Evolutionary conservation across 2,113 vertebrate species (phyloP), one percentile per base, ranked within the genome.

Genomic region (Dendropsophus ebraccatus): DNA sequence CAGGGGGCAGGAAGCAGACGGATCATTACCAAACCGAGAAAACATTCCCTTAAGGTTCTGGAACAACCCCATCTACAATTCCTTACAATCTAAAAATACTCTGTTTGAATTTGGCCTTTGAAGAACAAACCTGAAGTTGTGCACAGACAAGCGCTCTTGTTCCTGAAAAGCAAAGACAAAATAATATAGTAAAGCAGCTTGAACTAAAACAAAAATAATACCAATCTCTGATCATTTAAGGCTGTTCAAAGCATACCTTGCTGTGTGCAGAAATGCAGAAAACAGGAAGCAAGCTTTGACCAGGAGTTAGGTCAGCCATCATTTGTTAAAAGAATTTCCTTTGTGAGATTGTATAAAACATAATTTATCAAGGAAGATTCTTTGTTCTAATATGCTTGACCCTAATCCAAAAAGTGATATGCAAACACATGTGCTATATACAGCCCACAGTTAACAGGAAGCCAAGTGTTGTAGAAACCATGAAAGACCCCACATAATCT

Each of bases 101-200:
- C 67, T 14, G 81, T 0, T 85, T 86, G 7, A 1, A 76, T 52
- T 87, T 52, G 6, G 88, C 89, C 32, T 65, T 88, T 77, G 16
- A 62, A 32, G 47, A 82, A 82, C 85, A 79, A 92, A 99, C 98
- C 97, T 99, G 92, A 99, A 99, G 92, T 99, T 99, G 84, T 99
- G 98, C 88, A 98, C 94, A 23, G 97, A 99, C 41, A 99, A 92
- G 23, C 97, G 94, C 70, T 97, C 95, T 89, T 99, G 97, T 91
- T 99, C 98, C 98, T 99, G 87, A 90, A 94, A 94, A 2, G 90
- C 0, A 89, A 89, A 62, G 76, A 65, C 23, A 62, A 47, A 47
- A 65, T 30, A 54, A n/a, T 12, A 13, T n/a, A 1, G 12, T 2
- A 49, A 37, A 56, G 41, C 52, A 28, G 72, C 12, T 25, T 47